Conservation (phyloP, 2,888 invertebrate species). For the Bugulina stolonifera region DNA sequence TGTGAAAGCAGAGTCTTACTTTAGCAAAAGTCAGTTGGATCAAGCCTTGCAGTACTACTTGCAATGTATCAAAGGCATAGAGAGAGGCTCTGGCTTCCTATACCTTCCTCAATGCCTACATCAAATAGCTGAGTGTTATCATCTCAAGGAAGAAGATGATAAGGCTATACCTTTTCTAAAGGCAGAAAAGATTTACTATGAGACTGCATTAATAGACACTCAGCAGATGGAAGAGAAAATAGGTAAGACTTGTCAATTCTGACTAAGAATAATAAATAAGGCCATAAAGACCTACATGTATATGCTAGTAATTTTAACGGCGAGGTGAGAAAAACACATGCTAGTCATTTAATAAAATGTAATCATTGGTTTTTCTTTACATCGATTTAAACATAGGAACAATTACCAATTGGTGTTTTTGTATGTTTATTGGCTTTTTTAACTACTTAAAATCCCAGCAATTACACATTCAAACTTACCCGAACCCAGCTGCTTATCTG, state of each 20-base stretch:
- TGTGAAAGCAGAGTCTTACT: not conserved
- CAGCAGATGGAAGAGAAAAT: slow-evolving; percentile 40
- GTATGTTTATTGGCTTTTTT: no score
- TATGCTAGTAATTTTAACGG: no score
- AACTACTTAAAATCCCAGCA: no score
- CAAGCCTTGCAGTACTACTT: not conserved
- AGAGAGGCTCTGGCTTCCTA: slow-evolving; percentile 33
- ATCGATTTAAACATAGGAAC: no score
- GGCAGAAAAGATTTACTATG: slow-evolving; percentile 49
- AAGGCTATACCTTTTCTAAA: slow-evolving; percentile 48
- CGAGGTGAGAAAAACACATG: no score
- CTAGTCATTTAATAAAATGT: no score
- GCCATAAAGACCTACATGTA: no score
- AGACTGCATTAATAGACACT: slow-evolving; percentile 44
- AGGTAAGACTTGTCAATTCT: slow-evolving; percentile 33
- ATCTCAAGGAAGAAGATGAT: slow-evolving; percentile 36
- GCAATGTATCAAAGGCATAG: slow-evolving; percentile 11
- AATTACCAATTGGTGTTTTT: no score
- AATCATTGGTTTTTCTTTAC: no score
- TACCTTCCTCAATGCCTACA: slow-evolving; percentile 46
- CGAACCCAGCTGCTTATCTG: no score
- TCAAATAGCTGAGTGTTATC: slow-evolving; percentile 35
- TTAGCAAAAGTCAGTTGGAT: not conserved
- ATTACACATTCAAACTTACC: no score
- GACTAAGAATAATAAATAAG: no score